Base-by-base conservation (phyloP, 1,140 invertebrate species). In the Fopius arisanus region DNA sequence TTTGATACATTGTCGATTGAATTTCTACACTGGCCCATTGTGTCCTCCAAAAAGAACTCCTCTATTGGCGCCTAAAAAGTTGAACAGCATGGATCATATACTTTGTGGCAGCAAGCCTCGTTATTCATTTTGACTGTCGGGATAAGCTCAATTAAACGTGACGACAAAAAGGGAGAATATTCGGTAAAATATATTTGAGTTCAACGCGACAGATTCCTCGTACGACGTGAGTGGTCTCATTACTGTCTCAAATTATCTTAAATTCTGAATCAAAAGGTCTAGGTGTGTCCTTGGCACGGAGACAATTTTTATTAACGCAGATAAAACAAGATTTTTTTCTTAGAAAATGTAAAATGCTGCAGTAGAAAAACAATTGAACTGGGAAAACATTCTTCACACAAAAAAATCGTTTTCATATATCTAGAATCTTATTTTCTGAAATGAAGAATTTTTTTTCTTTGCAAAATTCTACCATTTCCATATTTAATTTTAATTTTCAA, bases 211-310 rank as follows among this genome's bases (percentile, higher is more conserved):
- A 79, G 77, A 78, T 88, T 88, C 86, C 72, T 78, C 81, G 86
- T 88, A 88, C 86, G 78, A 82, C 85, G 85, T 86, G 86, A 75
- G 86, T 87, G 86, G 85, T 86, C 86, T 74, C 66, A 67, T 59
- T 63, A 75, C 43, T 48, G 43, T 48, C 43, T 48, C 16, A 14
- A 48, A 48, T 48, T 48, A 48, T 48, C 1, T 14, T 48, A 14
- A n/a, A n/a, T n/a, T n/a, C n/a, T n/a, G n/a, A n/a, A n/a, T n/a
- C n/a, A n/a, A n/a, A n/a, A n/a, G n/a, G n/a, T n/a, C n/a, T n/a
- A n/a, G n/a, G n/a, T n/a, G n/a, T n/a, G n/a, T n/a, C n/a, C n/a
- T n/a, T n/a, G n/a, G n/a, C n/a, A n/a, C n/a, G n/a, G n/a, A n/a
- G n/a, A n/a, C n/a, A n/a, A n/a, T n/a, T n/a, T n/a, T n/a, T n/a